Evolutionary conservation across 2,113 vertebrate genomes (phyloP).

Genomic region (Macrotis lagotis): DNA sequence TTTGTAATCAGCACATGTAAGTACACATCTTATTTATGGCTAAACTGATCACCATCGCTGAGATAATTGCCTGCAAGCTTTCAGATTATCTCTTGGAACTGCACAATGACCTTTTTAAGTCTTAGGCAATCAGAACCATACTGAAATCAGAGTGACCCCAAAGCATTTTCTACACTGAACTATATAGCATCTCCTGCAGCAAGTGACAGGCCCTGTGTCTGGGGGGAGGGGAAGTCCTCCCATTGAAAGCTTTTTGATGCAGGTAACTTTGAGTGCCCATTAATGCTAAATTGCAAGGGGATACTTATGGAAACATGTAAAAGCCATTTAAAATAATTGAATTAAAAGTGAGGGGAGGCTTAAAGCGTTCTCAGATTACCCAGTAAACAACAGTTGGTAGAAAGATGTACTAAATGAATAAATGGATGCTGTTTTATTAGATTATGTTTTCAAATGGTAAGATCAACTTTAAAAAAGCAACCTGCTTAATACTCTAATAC

Average conservation of each 20-base stretch:
- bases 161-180: background rate
- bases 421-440: background rate
- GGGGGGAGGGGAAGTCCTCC: background rate
- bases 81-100: conserved; percentile 35
- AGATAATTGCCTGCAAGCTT: conserved; percentile 34
- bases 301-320: conserved; percentile 14
- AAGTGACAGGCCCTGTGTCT: accelerated
- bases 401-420: conserved; percentile 23
- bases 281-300: conserved; percentile 19
- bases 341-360: conserved; percentile 47
- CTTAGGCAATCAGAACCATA: background rate
- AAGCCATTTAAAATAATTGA: conserved; percentile 56
- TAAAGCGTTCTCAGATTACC: background rate
- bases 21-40: conserved; percentile 31
- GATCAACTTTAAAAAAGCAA: background rate
- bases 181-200: background rate
- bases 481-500: background rate
- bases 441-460: conserved; percentile 29
- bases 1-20: background rate
- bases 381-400: conserved; percentile 14
- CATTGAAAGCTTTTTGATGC: background rate
- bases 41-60: conserved; percentile 3
- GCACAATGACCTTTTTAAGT: conserved; percentile 17
- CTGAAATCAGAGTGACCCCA: background rate
- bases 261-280: conserved; percentile 17